Evolutionary conservation across 1,140 invertebrate species (phyloP).

Genomic region (Telenomus remus): DNA sequence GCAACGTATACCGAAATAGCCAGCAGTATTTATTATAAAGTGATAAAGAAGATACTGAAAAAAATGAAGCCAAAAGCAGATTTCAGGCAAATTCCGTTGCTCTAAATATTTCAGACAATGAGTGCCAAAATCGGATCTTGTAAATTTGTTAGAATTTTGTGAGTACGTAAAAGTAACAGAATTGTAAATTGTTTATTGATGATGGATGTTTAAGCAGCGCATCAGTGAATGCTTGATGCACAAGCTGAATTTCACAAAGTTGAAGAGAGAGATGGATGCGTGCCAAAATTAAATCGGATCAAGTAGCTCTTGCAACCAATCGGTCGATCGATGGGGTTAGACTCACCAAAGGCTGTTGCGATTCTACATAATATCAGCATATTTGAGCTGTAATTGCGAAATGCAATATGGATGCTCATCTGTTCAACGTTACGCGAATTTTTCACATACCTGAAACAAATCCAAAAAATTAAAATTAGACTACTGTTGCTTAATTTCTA

Average conservation of each 20-base stretch:
- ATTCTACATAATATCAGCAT: constrained; percentile 51
- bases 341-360: constrained; percentile 47
- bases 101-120: no score
- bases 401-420: constrained; percentile 31
- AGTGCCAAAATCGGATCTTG: background rate
- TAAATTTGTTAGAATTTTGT: background rate
- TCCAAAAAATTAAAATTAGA: background rate
- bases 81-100: no score
- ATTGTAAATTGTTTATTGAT: constrained; percentile 23
- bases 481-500: background rate
- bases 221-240: constrained; percentile 40
- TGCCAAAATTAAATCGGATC: constrained; percentile 56
- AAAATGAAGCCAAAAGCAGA: no score
- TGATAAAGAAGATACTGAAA: no score
- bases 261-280: constrained; percentile 50
- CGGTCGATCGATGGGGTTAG: constrained; percentile 44
- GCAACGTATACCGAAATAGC: no score
- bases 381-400: constrained; percentile 53
- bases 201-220: constrained; percentile 37
- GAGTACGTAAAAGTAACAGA: background rate
- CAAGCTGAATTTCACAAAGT: constrained; percentile 48
- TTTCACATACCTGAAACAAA: constrained; percentile 42
- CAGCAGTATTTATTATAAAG: no score
- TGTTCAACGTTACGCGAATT: background rate
- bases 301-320: constrained; percentile 49